Evolutionary conservation across 1,140 invertebrate species (phyloP).

Genomic region (Antheraea mylitta): DNA sequence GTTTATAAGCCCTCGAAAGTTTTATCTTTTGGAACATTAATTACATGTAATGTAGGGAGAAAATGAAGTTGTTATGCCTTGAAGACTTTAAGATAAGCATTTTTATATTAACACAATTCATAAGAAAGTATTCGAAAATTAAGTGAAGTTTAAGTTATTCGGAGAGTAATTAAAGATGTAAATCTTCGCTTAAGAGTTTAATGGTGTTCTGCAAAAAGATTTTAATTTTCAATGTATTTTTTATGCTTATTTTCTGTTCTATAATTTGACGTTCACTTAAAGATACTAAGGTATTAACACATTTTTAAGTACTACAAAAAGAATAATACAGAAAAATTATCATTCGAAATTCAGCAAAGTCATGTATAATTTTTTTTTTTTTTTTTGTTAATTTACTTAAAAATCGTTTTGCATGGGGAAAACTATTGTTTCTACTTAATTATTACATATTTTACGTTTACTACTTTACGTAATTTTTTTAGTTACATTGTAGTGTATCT

Average conservation of each 20-base stretch:
- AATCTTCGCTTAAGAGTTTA: background rate
- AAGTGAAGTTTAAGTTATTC: background rate
- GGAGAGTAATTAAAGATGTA: background rate
- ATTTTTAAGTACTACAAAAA: too few species aligned
- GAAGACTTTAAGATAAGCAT: background rate
- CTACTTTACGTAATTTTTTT: too few species aligned
- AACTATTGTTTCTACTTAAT: too few species aligned
- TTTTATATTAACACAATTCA: background rate
- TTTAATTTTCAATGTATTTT: background rate
- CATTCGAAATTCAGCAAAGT: too few species aligned
- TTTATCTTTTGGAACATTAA: background rate
- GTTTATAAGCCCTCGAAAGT: slow-evolving; percentile 1
- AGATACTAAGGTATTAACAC: too few species aligned
- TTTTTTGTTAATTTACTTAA: too few species aligned
- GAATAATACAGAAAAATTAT: too few species aligned
- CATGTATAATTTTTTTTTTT: too few species aligned
- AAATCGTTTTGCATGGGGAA: too few species aligned
- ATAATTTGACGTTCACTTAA: too few species aligned
- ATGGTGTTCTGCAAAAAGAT: background rate
- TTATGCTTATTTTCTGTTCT: background rate
- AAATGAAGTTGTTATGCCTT: background rate
- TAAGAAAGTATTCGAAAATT: background rate
- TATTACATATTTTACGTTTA: too few species aligned
- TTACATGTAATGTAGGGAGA: background rate
- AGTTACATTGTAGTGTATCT: too few species aligned